Evolutionary conservation across 2,113 vertebrate species (phyloP), one percentile per base, ranked within the genome.

Genomic region (Mormyrus iriodes): DNA sequence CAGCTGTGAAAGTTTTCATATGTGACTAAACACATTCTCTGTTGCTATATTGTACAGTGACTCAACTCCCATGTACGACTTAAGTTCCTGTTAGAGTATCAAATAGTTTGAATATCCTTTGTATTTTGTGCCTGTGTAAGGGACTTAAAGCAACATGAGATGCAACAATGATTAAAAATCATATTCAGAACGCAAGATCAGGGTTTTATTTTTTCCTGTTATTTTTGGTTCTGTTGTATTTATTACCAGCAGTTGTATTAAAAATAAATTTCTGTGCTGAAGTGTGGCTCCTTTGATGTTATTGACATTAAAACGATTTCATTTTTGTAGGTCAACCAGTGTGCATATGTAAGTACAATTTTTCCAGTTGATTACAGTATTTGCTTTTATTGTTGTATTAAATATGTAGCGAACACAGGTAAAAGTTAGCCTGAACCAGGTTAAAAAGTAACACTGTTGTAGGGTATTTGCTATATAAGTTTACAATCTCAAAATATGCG

Each of bases 401-500:
- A 79, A 90, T 94, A 90, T 90, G 65, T 86, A 35, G 73, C 35
- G 39, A 91, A 91, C 88, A 85, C 52, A 7, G 9, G 6, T 12
- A 89, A 89, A 91, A 61, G 85, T 92, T 42, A n/a, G 79, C 73
- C 46, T 91, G 90, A 91, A 90, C 49, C 76, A 46, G 51, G 93
- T 95, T 95, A 93, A 95, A 93, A 90, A 91, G 92, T 93, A 93
- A 95, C 90, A 49, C 42, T 85, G 85, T 76, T 53, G 89, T 61
- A 46, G 39, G 89, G 88, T 24, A 90, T 86, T 84, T 42, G 65
- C 88, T 88, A 86, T 89, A 90, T 90, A 91, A n/a, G 21, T 94
- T 95, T 95, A 95, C 89, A 86, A 90, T 91, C 85, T 61, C 69
- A 44, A 69, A 89, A 86, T 91, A 91, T 93, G 93, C 90, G 90